A percentile compares a stretch with the other conserved stretches of the same genome.
phyloP scores from a whole-genome alignment of 2,888 invertebrate genomes.

The Sinohyriopsis cumingii region DNA sequence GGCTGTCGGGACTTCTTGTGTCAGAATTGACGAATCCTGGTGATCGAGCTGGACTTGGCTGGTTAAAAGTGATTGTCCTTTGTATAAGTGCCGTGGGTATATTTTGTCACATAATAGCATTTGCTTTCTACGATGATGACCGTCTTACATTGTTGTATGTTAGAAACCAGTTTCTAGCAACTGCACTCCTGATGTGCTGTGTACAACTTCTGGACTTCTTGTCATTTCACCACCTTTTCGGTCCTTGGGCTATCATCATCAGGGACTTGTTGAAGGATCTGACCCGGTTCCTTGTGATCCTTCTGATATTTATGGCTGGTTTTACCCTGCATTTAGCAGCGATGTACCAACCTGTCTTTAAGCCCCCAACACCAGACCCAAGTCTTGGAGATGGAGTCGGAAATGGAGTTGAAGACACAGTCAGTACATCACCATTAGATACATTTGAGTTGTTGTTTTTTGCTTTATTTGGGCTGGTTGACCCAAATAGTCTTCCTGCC shows the following conservation, averaged over 20 bases:
- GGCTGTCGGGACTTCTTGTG: conserved; percentile 94
- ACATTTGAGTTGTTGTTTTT: conserved; percentile 98
- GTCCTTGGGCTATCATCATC: conserved; percentile 99
- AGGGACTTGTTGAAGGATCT: conserved; percentile 83
- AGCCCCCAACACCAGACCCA: conserved; percentile 35
- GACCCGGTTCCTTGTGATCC: conserved; percentile 95
- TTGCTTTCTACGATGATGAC: conserved; percentile 73
- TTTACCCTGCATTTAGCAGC: conserved; percentile 94
- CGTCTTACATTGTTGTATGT: conserved; percentile 86
- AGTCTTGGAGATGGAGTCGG: conserved; percentile 55
- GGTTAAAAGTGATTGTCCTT: conserved; percentile 80
- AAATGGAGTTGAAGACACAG: conserved; percentile 39
- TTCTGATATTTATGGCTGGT: conserved; percentile 98
- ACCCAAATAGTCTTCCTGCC: conserved; percentile 76
- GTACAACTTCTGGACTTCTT: conserved; percentile 96
- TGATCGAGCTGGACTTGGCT: conserved; percentile 96
- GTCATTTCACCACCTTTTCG: conserved; percentile 98
- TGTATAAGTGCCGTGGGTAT: conserved; percentile 80
- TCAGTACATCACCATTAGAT: conserved; percentile 74
- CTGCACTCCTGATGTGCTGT: conserved; percentile 95
- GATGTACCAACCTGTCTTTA: conserved; percentile 86
- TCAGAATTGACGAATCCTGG: conserved; percentile 98
- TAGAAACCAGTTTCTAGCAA: conserved; percentile 96
- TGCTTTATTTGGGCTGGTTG: conserved; percentile 96
- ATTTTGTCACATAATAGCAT: conserved; percentile 84